phyloP scores from a whole-genome alignment of 2,797 vertebrate genomes.

The Artibeus lituratus region DNA sequence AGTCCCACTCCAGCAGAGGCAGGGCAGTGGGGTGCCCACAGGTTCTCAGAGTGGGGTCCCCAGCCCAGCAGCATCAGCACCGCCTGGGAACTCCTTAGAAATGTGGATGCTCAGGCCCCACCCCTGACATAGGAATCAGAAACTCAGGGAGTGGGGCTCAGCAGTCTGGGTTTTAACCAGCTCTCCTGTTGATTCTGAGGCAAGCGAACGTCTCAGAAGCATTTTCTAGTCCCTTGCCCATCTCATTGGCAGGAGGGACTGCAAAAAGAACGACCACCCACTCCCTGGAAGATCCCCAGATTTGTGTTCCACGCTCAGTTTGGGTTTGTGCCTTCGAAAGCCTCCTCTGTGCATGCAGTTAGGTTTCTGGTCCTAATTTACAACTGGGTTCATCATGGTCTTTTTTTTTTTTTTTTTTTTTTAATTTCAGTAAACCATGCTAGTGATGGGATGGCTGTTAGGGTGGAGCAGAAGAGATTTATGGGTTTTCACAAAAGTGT shows the following conservation, averaged over 20 bases:
- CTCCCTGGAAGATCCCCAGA: not conserved
- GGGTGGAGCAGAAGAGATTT: conserved; percentile 21
- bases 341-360: not conserved
- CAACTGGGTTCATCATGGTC: not conserved
- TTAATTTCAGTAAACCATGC: not conserved
- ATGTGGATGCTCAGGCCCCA: not conserved
- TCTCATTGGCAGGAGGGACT: not conserved
- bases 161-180: not conserved
- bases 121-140: not conserved
- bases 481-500: conserved; percentile 10
- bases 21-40: not conserved
- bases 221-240: too few relatives aligned
- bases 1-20: not conserved
- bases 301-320: not conserved
- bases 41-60: not conserved
- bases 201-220: not conserved
- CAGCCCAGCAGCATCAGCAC: not conserved
- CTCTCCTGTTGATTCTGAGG: not conserved
- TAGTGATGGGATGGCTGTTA: not conserved
- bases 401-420: not conserved
- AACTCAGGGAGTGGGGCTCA: not conserved
- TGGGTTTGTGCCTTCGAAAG: not conserved
- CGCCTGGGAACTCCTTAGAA: not conserved
- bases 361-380: not conserved
- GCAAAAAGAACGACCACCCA: not conserved